Base-by-base conservation (phyloP, 2,888 invertebrate species). In the Amiota communis region DNA sequence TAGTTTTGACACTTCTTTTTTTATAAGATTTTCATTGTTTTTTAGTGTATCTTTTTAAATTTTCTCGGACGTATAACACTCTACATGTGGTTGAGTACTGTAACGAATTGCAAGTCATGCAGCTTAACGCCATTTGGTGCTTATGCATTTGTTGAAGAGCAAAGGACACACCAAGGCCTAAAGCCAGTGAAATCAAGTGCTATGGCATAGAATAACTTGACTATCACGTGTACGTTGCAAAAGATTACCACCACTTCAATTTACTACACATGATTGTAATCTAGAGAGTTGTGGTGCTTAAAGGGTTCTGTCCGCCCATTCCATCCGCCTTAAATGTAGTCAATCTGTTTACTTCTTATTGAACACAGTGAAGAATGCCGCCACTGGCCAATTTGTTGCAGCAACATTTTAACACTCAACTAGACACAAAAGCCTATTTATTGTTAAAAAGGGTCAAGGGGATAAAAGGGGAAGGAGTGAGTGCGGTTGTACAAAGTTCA, bases 391-490 rank as follows among this genome's bases (percentile, higher is more conserved):
- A 85, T 77, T 85, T 84, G 84, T 82, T 81, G 80, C 72, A 17
- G 67, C 71, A 73, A 70, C 72, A 71, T 72, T 72, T 74, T 74
- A 75, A 71, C 73, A 73, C 72, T 73, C 72, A 49, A 49, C 76
- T 51, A 71, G 78, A 77, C 81, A 77, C 81, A 82, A 82, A 83
- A 78, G 75, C 81, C 82, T 77, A 80, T 85, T 81, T 82, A 77
- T 81, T 85, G 84, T 85, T 83, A 84, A 85, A 83, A 81, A 59
- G 17, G 59, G 23, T 59, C 9, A 51, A 36, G 36, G 36, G 6
- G 36, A 36, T 36, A 6, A 36, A 36, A 36, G 6, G 36, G 36
- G 36, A 6, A 81, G 79, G 82, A 82, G 84, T 82, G 57, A 10
- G 20, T 59, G 57, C n/a, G 10, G 57, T 11, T 8, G 11, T 20